These are phyloP conservation scores for Vidua macroura DNA, from an alignment of 2,113 vertebrate genomes.

Conservation along the genomic window DNA sequence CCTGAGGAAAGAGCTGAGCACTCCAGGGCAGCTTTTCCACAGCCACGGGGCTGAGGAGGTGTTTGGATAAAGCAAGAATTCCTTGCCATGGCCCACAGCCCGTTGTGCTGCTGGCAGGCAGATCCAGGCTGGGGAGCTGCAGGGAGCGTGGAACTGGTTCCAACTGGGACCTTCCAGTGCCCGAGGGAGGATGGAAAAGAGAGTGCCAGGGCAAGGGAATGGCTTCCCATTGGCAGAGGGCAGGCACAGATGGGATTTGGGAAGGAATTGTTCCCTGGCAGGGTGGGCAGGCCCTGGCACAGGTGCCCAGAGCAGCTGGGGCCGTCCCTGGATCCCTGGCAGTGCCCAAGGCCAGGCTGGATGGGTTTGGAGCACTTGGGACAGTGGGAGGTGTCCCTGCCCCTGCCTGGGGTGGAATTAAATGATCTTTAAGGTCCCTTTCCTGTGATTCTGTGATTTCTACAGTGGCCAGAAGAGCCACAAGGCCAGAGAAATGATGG, in stretches of 20 bases:
- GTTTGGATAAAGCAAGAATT: background rate
- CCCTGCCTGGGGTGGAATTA: background rate
- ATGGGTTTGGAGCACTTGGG: background rate
- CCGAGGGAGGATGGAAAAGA: background rate
- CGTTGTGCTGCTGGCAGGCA: background rate
- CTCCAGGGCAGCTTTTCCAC: background rate
- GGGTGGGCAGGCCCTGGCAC: background rate
- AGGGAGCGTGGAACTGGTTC: background rate
- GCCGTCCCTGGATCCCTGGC: background rate
- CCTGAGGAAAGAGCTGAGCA: background rate
- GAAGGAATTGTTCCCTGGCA: background rate
- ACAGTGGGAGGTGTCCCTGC: background rate
- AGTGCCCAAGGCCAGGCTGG: background rate
- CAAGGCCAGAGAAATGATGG: background rate
- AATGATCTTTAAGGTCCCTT: background rate
- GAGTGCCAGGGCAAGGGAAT: background rate
- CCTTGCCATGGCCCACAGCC: background rate
- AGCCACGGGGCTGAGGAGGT: fast-evolving
- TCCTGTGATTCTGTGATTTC: background rate
- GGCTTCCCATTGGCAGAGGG: background rate
- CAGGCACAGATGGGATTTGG: background rate
- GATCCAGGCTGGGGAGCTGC: background rate
- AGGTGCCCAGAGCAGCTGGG: background rate
- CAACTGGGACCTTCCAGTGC: background rate
- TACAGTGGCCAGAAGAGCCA: background rate